These are phyloP conservation scores for Heliconius erato DNA, from an alignment of 2,888 invertebrate species.

Conservation along the genomic window DNA sequence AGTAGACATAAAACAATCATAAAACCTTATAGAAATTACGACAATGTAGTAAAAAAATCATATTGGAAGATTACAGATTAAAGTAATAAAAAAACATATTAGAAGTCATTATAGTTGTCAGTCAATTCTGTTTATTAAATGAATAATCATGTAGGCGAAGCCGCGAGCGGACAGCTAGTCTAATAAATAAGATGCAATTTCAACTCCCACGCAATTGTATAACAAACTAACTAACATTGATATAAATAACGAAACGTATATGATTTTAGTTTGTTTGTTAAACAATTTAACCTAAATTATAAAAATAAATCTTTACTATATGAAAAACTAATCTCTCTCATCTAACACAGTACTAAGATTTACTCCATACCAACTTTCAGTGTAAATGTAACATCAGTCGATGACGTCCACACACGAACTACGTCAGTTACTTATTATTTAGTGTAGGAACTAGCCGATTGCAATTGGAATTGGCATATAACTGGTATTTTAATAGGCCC, in stretches of 20 bases:
- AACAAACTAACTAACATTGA: not conserved
- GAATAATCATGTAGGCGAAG: no score
- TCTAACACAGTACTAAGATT: not conserved
- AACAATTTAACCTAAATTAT: no score
- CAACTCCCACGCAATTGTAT: not conserved
- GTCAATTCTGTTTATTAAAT: no score
- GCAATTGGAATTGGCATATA: conserved; percentile 76
- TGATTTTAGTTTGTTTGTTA: not conserved
- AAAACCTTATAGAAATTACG: no score
- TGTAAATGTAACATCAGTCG: conserved; percentile 30
- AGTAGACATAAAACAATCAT: no score
- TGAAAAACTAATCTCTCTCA: not conserved
- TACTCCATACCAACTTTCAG: not conserved
- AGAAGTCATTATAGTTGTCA: no score
- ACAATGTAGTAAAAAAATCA: no score
- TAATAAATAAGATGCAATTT: no score
- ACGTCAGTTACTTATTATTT: conserved; percentile 64
- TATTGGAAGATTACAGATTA: no score
- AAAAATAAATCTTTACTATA: not conserved
- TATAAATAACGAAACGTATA: not conserved
- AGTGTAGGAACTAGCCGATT: conserved; percentile 67
- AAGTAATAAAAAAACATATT: no score
- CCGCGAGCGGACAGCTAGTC: no score
- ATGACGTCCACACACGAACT: conserved; percentile 62
- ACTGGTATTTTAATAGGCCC: conserved; percentile 78